phyloP scores from a whole-genome alignment of 1,140 invertebrate genomes.

The Aradophagus sp. region DNA sequence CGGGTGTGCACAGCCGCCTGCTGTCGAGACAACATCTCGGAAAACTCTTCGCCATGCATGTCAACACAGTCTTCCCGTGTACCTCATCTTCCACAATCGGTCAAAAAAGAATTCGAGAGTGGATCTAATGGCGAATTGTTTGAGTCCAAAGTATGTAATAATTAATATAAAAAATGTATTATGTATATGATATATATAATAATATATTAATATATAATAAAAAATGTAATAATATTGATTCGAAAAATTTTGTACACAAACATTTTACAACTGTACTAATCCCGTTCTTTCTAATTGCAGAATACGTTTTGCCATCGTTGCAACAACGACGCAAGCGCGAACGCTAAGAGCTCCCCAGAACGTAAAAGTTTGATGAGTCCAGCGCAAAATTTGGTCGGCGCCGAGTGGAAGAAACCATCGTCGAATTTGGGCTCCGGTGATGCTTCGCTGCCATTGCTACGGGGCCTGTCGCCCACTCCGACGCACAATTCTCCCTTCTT shows the following conservation, averaged over 20 bases:
- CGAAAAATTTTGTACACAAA: no score
- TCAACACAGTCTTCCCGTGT: conserved; percentile 67
- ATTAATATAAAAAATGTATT: not conserved
- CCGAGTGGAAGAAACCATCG: conserved; percentile 69
- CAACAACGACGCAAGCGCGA: conserved; percentile 66
- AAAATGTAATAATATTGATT: conserved; percentile 2
- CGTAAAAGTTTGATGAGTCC: conserved; percentile 69
- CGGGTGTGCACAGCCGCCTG: conserved; percentile 70
- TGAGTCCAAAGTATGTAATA: conserved; percentile 63
- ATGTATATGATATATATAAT: no score
- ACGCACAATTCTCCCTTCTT: conserved; percentile 75
- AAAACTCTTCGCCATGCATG: conserved; percentile 66
- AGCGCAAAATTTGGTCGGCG: conserved; percentile 71
- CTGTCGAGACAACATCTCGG: conserved; percentile 70
- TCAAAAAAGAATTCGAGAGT: conserved; percentile 66
- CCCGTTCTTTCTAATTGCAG: conserved; percentile 51
- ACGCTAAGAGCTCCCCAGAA: conserved; percentile 67
- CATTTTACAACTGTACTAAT: no score
- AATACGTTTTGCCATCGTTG: conserved; percentile 63
- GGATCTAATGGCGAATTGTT: conserved; percentile 68
- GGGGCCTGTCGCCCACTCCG: conserved; percentile 74
- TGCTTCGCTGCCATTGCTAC: conserved; percentile 76
- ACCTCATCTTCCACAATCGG: conserved; percentile 57
- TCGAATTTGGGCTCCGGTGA: conserved; percentile 64
- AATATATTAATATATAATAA: no score